Evolutionary conservation across 30 jellyfish, hydroid and myxozoan genomes (phyloP).

Genomic region (Aurelia aurita): DNA sequence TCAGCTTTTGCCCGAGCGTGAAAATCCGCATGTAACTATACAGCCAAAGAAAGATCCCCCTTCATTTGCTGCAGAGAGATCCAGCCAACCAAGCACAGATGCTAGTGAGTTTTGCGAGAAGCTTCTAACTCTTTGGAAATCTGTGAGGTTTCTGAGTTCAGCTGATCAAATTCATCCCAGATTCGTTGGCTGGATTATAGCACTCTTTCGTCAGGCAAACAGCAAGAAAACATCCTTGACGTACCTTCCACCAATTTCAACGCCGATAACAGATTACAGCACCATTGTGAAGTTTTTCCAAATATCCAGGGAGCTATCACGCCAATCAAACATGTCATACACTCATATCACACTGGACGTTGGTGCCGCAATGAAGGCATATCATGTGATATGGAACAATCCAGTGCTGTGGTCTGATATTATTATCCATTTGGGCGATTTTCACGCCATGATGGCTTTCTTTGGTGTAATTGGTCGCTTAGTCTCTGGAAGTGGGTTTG

Average conservation of each 20-base stretch:
- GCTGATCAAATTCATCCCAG: conserved; percentile 12
- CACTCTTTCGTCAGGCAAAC: not conserved
- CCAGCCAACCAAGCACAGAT: not conserved
- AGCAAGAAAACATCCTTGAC: conserved; percentile 37
- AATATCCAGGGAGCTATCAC: not conserved
- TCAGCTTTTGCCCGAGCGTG: not conserved
- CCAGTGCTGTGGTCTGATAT: conserved; percentile 33
- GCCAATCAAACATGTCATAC: conserved; percentile 26
- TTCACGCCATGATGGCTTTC: conserved; percentile 35
- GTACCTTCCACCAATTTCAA: conserved; percentile 14
- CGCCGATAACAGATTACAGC: conserved; percentile 11
- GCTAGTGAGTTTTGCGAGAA: not conserved
- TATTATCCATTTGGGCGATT: conserved; percentile 43
- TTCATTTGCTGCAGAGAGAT: not conserved
- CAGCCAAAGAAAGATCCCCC: conserved; percentile 50
- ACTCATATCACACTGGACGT: conserved; percentile 50
- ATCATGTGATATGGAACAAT: conserved; percentile 46
- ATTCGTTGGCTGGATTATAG: conserved; percentile 48
- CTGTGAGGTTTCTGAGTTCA: not conserved
- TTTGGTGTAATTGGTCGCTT: conserved; percentile 21
- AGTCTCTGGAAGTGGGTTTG: conserved; percentile 14
- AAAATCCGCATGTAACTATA: not conserved
- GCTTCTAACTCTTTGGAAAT: conserved; percentile 19
- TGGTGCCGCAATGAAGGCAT: conserved; percentile 66
- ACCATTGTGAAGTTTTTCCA: not conserved